These are phyloP conservation scores for Protaetia brevitarsis DNA, from an alignment of 1,140 invertebrate species.

Conservation along the genomic window DNA sequence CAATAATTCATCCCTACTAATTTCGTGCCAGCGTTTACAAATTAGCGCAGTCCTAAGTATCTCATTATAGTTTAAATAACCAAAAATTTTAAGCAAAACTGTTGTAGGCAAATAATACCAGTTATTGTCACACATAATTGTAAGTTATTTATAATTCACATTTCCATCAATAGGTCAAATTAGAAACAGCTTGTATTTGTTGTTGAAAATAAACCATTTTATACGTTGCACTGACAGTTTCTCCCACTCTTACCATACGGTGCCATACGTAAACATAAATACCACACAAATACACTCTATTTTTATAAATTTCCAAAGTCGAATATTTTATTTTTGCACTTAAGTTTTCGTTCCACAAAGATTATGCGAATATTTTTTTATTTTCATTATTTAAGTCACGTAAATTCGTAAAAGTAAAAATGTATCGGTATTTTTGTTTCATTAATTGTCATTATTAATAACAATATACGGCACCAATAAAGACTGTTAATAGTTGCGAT, in stretches of 20 bases:
- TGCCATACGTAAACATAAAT: too few relatives aligned
- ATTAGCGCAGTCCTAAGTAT: slow-evolving; percentile 56
- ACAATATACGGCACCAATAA: too few relatives aligned
- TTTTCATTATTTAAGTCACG: too few relatives aligned
- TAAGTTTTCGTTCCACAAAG: not conserved
- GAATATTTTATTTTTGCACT: not conserved
- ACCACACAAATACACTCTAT: too few relatives aligned
- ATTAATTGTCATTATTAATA: too few relatives aligned
- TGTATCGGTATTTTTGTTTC: too few relatives aligned
- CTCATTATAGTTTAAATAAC: slow-evolving; percentile 59
- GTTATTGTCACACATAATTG: slow-evolving; percentile 1
- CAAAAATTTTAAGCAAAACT: slow-evolving; percentile 66
- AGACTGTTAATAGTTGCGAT: too few relatives aligned
- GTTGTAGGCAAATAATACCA: slow-evolving; percentile 69
- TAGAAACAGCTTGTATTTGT: not conserved
- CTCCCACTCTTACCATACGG: too few relatives aligned
- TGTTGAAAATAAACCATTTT: slow-evolving; percentile 8
- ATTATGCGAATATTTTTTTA: not conserved
- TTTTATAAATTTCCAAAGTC: not conserved
- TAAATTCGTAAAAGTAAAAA: too few relatives aligned
- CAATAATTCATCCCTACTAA: slow-evolving; percentile 64
- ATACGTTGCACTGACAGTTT: too few relatives aligned
- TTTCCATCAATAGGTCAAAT: slow-evolving; percentile 8
- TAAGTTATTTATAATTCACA: slow-evolving; percentile 7
- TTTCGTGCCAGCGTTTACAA: slow-evolving; percentile 60